These are phyloP conservation scores for Arnoldichthys spilopterus DNA, from an alignment of 2,797 vertebrate species.

Conservation along the genomic window DNA sequence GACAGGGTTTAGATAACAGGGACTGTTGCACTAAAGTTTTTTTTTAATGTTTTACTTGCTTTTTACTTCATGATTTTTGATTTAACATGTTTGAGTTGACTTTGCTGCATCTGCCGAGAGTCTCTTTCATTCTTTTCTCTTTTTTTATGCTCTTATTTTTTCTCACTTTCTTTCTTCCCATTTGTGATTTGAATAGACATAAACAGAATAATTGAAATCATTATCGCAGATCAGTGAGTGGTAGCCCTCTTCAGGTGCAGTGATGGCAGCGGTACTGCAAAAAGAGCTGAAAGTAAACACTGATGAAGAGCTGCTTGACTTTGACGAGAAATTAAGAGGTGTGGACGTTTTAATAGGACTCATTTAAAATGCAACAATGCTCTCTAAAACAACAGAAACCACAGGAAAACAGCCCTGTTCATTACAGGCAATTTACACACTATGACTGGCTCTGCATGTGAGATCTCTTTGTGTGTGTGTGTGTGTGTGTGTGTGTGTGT, in stretches of 20 bases:
- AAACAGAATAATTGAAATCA: constrained; percentile 8
- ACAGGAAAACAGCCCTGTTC: background rate
- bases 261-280: background rate
- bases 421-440: background rate
- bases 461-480: no score
- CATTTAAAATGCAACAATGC: background rate
- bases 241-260: background rate
- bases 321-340: background rate
- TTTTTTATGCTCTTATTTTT: background rate
- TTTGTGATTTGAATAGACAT: background rate
- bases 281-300: background rate
- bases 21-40: no score
- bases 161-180: background rate
- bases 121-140: background rate
- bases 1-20: no score
- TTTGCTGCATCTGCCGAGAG: no score
- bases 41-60: no score
- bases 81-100: no score
- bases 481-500: no score
- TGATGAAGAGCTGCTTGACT: background rate
- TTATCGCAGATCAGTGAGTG: constrained; percentile 4
- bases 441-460: background rate
- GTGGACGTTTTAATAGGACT: background rate
- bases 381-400: background rate
- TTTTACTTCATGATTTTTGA: no score